Evolutionary conservation across 2,888 invertebrate species (phyloP), one percentile per base, ranked within the genome.

Genomic region (Alentia gelatinosa): DNA sequence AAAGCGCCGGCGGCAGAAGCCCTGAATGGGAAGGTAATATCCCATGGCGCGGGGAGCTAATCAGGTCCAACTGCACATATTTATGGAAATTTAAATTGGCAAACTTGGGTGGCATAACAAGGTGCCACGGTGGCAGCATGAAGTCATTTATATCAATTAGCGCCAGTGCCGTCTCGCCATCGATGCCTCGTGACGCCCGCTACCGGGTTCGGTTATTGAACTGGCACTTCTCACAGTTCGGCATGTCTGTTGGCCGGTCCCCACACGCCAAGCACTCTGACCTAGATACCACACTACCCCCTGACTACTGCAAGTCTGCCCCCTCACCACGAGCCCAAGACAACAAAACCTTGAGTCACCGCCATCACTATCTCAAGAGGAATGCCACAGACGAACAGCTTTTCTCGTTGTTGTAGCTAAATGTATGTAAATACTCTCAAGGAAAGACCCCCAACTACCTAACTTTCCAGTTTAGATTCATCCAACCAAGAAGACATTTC

Each of bases 11-110:
- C 30, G 88, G 88, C 40, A 30, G 12, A 3, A 15, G 30, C 12
- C 68, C 68, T 68, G 37, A 74, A 74, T 68, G 68, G 89, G 74
- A 83, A 86, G 50, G 86, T 86, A 86, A 86, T 86, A 86, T 47
- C 86, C 86, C 86, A 86, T 42, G 86, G 86, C 86, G 30, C 30
- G 9, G 47, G n/a, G 33, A 63, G 35, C 89, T 91, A 91, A 91
- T 91, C 91, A 90, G 89, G 40, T 47, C 50, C 79, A 74, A 90
- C 56, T 33, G 79, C 89, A n/a, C 84, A 90, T 91, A 91, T 91
- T 91, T 91, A 91, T 91, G 91, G 91, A 91, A 91, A 91, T 89
- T 90, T 88, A 88, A 90, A 91, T 90, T 90, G 91, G 90, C 42
- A 50, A 89, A 50, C 89, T 75, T 90, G 79, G 90, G 79, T 75